Evolutionary conservation across 1,140 invertebrate genomes (phyloP).

Genomic region (Formica exsecta): DNA sequence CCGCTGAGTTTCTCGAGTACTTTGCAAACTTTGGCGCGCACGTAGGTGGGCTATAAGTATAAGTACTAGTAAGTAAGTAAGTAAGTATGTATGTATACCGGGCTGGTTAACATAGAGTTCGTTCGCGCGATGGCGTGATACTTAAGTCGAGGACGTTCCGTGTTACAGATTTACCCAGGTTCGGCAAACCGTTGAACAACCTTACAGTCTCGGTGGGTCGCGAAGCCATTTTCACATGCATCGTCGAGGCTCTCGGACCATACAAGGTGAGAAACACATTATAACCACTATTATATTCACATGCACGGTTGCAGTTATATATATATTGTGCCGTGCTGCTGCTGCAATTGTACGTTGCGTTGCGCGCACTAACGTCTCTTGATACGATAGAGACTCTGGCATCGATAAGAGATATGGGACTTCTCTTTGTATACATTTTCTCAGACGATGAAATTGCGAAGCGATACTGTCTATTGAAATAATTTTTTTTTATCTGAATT

Average conservation of each 20-base stretch:
- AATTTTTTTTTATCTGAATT: background rate
- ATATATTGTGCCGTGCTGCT: slow-evolving; percentile 3
- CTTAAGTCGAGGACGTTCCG: slow-evolving; percentile 71
- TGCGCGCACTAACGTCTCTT: background rate
- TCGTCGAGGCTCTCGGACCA: slow-evolving; percentile 92
- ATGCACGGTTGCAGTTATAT: slow-evolving; percentile 28
- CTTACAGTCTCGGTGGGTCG: slow-evolving; percentile 92
- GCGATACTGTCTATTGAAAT: background rate
- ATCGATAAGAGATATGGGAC: slow-evolving; percentile 30
- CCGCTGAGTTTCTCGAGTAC: slow-evolving; percentile 67
- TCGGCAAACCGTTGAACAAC: slow-evolving; percentile 93
- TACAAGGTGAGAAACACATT: slow-evolving; percentile 90
- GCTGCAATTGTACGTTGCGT: slow-evolving; percentile 50
- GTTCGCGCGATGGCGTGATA: slow-evolving; percentile 59
- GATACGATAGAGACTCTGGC: background rate
- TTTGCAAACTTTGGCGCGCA: slow-evolving; percentile 72
- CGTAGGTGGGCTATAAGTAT: slow-evolving; percentile 70
- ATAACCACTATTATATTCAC: slow-evolving; percentile 17
- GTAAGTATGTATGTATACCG: slow-evolving; percentile 53
- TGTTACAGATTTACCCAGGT: slow-evolving; percentile 90
- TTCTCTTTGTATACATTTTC: slow-evolving; percentile 17
- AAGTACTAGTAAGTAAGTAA: slow-evolving; percentile 73
- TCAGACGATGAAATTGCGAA: background rate
- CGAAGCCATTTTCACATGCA: slow-evolving; percentile 92
- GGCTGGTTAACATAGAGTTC: slow-evolving; percentile 61